Evolutionary conservation across 2,888 invertebrate species (phyloP), one percentile per base, ranked within the genome.

Genomic region (Noctua janthina): DNA sequence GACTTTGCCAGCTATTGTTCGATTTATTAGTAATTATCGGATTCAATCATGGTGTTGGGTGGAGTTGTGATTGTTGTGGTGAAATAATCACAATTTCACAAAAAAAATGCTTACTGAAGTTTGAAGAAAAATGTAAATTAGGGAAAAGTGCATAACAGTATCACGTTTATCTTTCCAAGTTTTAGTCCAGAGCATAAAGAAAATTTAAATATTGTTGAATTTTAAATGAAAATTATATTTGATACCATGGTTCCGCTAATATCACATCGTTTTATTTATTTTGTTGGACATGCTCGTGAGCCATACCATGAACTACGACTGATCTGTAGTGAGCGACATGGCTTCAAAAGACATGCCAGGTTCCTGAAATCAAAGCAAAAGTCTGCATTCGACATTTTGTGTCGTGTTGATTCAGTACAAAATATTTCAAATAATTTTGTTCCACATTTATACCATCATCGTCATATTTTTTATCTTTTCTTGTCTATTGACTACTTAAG

Each of bases 1-100:
- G 82, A 76, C 81, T 82, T 81, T 75, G 74, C 56, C 56, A 56
- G 67, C 67, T 76, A 80, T 88, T 84, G 88, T 89, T 72, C 73
- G 54, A 79, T 82, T 81, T 79, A 82, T 78, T 79, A 46, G 71
- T 81, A 72, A 81, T 81, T 83, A 86, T 79, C 23, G 66, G 56
- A 75, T 86, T 83, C 59, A 69, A 74, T 83, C 23, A 43, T 72
- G 29, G 43, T 23, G 62, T 46, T 59, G 62, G n/a, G n/a, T 51
- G 23, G 11, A n/a, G 56, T 72, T 67, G 39, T 62, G 39, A 62
- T 64, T 10, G 23, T 56, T 82, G 10, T 20, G 10, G 59, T 62
- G 49, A 69, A 62, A 2, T 29, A 1, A 15, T 29, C 62, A 29
- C 7, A 62, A 29, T 35, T 6, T 1, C 11, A 59, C 4, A n/a